Base-by-base conservation (phyloP, 2,797 vertebrate species). In the Microctenopoma stevenorrisi region DNA sequence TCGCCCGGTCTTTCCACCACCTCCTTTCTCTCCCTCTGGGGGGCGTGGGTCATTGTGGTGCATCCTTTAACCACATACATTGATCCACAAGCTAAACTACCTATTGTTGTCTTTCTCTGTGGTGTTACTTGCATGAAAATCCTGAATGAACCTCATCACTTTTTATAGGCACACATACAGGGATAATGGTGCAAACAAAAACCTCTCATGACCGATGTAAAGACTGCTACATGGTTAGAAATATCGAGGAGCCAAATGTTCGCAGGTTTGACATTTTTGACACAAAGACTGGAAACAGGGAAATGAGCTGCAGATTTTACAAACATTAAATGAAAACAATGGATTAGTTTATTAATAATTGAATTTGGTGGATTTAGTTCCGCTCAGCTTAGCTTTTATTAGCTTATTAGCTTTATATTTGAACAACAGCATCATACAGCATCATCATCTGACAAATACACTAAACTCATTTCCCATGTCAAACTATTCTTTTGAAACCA, bases 11-110 rank as follows among this genome's bases (percentile, higher is more conserved):
- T 68, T 76, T 67, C 74, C 65, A 59, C 47, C 44, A 46, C 62
- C 37, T 12, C 37, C 10, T 59, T 37, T 11, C 7, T 55, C 47
- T 43, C 52, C 48, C 26, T 15, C 56, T 51, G 26, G 44, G 65
- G 65, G 79, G 66, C 53, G 83, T 5, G 79, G 78, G 74, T 81
- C 33, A 42, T 40, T 82, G 83, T 83, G 79, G 77, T 90, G 93
- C 93, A 92, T 92, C 93, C 82, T 76, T 81, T 72, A 76, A 83
- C 79, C 72, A 79, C 65, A 79, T 56, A 46, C 9, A 37, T 52
- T 22, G 22, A 65, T 50, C 53, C 7, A 12, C 43, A 7, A 13
- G 46, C 71, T 64, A 76, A 79, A 74, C 40, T 67, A 64, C 78
- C 15, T 65, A 56, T 50, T 72, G 56, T 81, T 68, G 70, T 86